These are phyloP conservation scores for Zoanthus gigantus DNA, from an alignment of 92 coral and sea anemone genomes.

Conservation along the genomic window DNA sequence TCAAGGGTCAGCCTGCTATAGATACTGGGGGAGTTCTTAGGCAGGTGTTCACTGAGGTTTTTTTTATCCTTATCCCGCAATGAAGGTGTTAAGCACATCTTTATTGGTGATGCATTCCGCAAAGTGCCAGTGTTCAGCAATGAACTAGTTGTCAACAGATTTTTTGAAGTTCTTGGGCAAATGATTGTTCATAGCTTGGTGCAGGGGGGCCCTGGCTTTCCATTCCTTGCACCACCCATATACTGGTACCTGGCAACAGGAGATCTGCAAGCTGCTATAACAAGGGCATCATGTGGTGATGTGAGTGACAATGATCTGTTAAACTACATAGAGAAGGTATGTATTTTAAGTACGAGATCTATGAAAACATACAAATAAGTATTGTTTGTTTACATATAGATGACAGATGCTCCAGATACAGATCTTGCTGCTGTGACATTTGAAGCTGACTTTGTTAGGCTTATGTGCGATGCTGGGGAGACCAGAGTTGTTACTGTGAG, in stretches of 20 bases:
- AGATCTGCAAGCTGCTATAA: constrained; percentile 64
- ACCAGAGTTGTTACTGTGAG: background rate
- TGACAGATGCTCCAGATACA: constrained; percentile 1
- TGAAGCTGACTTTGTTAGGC: constrained; percentile 13
- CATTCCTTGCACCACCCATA: constrained; percentile 69
- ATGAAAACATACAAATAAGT: constrained; percentile 5
- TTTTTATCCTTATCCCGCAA: constrained; percentile 49
- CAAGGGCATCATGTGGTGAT: constrained; percentile 55
- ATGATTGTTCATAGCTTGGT: constrained; percentile 71
- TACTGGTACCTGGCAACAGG: constrained; percentile 66
- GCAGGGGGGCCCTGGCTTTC: constrained; percentile 78
- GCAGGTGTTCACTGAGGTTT: constrained; percentile 60
- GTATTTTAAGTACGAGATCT: constrained; percentile 17
- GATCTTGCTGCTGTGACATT: constrained; percentile 19
- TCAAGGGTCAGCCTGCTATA: constrained; percentile 61
- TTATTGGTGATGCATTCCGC: constrained; percentile 45
- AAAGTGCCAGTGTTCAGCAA: constrained; percentile 66
- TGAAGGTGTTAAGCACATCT: constrained; percentile 36
- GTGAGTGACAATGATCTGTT: constrained; percentile 46
- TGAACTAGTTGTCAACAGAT: constrained; percentile 65
- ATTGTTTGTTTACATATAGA: constrained; percentile 4
- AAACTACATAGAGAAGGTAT: constrained; percentile 46
- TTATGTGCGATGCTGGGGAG: constrained; percentile 3
- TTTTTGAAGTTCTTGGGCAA: constrained; percentile 64
- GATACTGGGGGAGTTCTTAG: constrained; percentile 69